Conservation (phyloP, 2,113 vertebrate species). For the Emydura subglobosa region DNA sequence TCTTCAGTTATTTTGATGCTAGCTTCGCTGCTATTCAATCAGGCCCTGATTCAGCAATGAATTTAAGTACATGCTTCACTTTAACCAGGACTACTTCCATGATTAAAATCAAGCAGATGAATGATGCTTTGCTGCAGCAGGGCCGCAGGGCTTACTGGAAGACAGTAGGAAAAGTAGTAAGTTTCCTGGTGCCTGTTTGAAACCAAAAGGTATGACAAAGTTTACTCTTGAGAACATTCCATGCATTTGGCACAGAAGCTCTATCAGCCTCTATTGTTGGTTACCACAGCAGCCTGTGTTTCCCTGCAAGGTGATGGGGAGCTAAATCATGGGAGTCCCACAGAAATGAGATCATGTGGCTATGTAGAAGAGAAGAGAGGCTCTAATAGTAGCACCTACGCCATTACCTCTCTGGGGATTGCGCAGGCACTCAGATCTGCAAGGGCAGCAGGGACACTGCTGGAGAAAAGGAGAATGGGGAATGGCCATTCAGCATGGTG, state of each 20-base stretch:
- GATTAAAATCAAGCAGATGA: background rate
- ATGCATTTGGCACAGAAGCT: too few species aligned
- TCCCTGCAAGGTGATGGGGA: too few species aligned
- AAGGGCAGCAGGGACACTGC: accelerated
- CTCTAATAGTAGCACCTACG: too few species aligned
- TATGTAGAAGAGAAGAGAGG: too few species aligned
- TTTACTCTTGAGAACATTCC: too few species aligned
- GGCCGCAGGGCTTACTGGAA: background rate
- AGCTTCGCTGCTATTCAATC: slow-evolving; percentile 10
- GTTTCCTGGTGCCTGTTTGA: background rate
- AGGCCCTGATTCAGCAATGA: slow-evolving; percentile 41
- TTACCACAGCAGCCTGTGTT: too few species aligned
- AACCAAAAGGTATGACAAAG: background rate
- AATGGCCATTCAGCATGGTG: background rate
- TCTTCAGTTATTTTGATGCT: slow-evolving; percentile 35
- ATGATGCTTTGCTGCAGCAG: background rate
- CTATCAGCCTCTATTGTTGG: too few species aligned
- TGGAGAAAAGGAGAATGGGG: background rate
- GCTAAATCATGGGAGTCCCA: too few species aligned
- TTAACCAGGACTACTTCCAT: slow-evolving; percentile 21
- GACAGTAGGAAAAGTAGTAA: background rate
- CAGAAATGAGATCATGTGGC: too few species aligned
- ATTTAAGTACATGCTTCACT: slow-evolving; percentile 51
- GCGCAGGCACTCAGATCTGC: background rate
- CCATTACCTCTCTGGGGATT: too few species aligned